Evolutionary conservation across 2,888 invertebrate species (phyloP).

Genomic region (Minunthozetes semirufus): DNA sequence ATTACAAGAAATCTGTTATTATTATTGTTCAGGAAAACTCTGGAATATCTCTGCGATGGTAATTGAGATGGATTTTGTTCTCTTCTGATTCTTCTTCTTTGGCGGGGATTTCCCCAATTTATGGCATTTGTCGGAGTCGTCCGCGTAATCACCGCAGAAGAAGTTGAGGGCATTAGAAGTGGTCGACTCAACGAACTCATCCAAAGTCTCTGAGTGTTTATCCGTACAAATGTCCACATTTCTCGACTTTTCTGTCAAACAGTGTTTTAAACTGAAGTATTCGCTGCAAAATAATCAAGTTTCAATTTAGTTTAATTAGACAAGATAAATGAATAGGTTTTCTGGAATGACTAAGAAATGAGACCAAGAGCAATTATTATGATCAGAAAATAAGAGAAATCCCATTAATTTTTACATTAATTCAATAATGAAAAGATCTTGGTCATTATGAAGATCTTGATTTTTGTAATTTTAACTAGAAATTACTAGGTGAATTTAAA

Average conservation of each 20-base stretch:
- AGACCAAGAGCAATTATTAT: too few species aligned
- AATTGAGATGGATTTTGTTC: conserved; percentile 16
- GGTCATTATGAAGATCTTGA: too few species aligned
- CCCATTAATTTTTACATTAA: too few species aligned
- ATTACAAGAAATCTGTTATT: too few species aligned
- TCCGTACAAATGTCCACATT: conserved; percentile 19
- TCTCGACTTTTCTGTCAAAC: conserved; percentile 29
- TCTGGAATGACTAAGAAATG: too few species aligned
- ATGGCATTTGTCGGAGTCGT: conserved; percentile 32
- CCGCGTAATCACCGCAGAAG: conserved; percentile 35
- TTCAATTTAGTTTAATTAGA: too few species aligned
- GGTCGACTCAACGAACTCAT: conserved; percentile 34
- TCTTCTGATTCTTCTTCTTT: conserved; percentile 18
- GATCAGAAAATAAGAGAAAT: too few species aligned
- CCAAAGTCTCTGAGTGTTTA: conserved; percentile 31
- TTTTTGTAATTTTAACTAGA: too few species aligned
- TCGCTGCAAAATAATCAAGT: background rate
- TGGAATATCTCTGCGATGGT: conserved; percentile 34
- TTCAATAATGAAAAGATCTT: too few species aligned
- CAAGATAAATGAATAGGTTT: too few species aligned
- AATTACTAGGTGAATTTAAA: background rate
- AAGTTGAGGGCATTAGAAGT: conserved; percentile 33
- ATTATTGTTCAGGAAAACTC: conserved; percentile 26
- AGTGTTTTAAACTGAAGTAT: conserved; percentile 25
- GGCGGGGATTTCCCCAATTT: conserved; percentile 19